Evolutionary conservation across 2,888 invertebrate genomes (phyloP).

Genomic region (Drosophila lacicola): DNA sequence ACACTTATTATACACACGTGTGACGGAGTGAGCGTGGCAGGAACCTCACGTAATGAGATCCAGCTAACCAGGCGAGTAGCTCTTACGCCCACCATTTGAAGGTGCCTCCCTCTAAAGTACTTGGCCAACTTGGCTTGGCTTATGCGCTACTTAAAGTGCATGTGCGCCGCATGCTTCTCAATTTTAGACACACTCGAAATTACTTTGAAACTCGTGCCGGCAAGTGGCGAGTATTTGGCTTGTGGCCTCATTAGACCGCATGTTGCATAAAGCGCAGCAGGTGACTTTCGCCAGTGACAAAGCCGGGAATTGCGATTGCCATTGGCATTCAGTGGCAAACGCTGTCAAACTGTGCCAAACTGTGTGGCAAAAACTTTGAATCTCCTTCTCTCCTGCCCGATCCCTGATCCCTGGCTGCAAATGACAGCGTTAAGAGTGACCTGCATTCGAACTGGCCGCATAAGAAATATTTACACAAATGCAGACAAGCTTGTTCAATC

Average conservation of each 20-base stretch:
- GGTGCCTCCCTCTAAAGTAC: constrained; percentile 1
- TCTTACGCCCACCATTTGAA: constrained; percentile 19
- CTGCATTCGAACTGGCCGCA: constrained; percentile 4
- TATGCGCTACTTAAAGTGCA: constrained; percentile 30
- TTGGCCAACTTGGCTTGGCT: constrained; percentile 29
- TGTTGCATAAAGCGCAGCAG: constrained; percentile 37
- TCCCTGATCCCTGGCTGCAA: neutral
- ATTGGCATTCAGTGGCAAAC: constrained; percentile 5
- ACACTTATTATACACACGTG: constrained; percentile 63
- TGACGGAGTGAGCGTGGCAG: constrained; percentile 7
- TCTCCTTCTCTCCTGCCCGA: neutral
- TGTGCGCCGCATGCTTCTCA: constrained; percentile 40
- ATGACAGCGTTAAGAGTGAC: constrained; percentile 1
- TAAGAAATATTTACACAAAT: constrained; percentile 3
- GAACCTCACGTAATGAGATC: constrained; percentile 28
- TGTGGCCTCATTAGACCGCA: constrained; percentile 58
- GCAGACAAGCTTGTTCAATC: constrained; percentile 15
- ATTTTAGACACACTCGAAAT: constrained; percentile 48
- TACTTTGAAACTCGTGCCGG: constrained; percentile 65
- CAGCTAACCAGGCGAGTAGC: constrained; percentile 21
- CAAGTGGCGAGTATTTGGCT: constrained; percentile 29
- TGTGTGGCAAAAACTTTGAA: neutral
- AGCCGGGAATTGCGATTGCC: constrained; percentile 15
- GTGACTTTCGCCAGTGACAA: constrained; percentile 32
- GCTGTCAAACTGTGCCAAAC: constrained; percentile 13